Base-by-base conservation (phyloP, 64 coral and sea anemone genomes). In the Montipora cactus region DNA sequence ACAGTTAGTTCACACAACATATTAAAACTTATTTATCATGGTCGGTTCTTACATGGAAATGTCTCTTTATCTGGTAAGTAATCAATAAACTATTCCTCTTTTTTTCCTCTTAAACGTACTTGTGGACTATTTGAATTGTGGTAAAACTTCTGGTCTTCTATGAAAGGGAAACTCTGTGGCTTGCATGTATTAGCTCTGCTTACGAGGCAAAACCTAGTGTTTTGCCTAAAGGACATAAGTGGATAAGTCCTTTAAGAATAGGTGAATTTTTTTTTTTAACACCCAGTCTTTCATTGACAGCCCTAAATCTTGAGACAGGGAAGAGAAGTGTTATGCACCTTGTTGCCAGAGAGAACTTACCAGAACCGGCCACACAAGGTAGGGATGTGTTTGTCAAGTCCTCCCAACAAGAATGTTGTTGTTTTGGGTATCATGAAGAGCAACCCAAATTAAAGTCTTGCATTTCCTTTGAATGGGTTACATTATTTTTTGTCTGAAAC, bases 41-140 rank as follows among this genome's bases (percentile, higher is more conserved):
- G 97, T 61, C 87, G 97, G 59, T 98, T 98, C 96, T 84, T 98
- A 83, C 97, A 98, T 94, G 97, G 97, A 67, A 98, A 95, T 96
- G 97, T 98, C 15, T 87, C 97, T 66, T 94, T 98, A 91, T 94
- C 91, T 96, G 97, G 97, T 95, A 81, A 88, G 73, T 59, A 23
- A 37, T 37, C 37, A 37, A 37, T 37, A 37, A 37, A 37, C 37
- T 37, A 37, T 37, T 37, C 37, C 37, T 37, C 37, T 37, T 37
- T 37, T 37, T 37, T 37, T 37, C 37, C 37, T 37, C 37, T 37
- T 37, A 37, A 37, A 37, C 0, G 37, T 37, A 37, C 37, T 37
- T 37, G 1, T 37, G 1, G 37, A 37, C 37, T 37, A 37, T 37
- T 37, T 37, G 1, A 37, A 37, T 37, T 37, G 37, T 37, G 37